A percentile compares a stretch with the other conserved stretches of the same genome.
Evolutionary conservation across 2,797 vertebrate genomes (phyloP).

Genomic region (Thamnophis elegans): DNA sequence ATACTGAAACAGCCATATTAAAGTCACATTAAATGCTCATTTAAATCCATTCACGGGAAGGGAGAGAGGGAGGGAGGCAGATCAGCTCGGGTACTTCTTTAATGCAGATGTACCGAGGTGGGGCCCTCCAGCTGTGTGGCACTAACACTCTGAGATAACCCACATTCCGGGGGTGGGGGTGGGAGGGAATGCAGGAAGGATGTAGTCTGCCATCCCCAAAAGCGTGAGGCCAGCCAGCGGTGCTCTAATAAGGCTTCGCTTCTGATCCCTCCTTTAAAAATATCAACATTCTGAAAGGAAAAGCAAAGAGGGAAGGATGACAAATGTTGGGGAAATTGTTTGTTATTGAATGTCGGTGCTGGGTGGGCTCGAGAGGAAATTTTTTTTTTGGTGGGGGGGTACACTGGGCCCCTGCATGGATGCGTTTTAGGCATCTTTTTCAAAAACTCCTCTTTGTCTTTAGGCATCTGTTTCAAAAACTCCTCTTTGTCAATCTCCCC

Average conservation of each 20-base stretch:
- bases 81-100: background rate
- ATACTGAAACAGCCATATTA: constrained; percentile 12
- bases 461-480: background rate
- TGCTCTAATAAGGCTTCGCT: background rate
- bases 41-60: background rate
- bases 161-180: background rate
- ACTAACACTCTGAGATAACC: background rate
- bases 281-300: background rate
- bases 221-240: background rate
- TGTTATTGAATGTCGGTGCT: background rate
- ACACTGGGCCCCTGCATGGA: background rate
- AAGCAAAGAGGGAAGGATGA: background rate
- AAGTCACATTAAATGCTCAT: constrained; percentile 12
- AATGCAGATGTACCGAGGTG: background rate
- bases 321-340: background rate
- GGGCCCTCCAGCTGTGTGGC: background rate
- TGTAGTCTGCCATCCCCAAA: background rate
- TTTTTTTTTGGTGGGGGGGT: too few relatives aligned
- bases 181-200: background rate
- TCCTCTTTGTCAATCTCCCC: background rate
- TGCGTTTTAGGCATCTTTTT: background rate
- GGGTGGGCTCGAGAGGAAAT: background rate
- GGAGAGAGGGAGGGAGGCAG: background rate
- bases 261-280: background rate
- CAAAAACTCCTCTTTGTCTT: background rate